Percentiles rank a stretch among this genome's conserved stretches.
phyloP scores from a whole-genome alignment of 2,888 invertebrate genomes.

The Clepsis dumicolana region DNA sequence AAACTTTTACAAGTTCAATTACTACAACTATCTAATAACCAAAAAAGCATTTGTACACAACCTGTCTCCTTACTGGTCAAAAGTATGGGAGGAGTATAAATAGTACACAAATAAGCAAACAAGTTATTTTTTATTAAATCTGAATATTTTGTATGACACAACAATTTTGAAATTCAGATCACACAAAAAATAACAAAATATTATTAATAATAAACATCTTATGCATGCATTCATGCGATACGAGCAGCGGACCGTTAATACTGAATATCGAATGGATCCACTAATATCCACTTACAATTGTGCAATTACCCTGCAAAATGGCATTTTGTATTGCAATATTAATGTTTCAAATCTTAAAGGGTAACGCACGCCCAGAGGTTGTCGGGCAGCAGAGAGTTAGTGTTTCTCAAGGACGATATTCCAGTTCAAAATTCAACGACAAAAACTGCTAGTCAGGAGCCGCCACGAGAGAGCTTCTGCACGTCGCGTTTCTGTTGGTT shows the following conservation, averaged over 20 bases:
- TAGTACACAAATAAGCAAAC: constrained; percentile 21
- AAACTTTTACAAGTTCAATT: not conserved
- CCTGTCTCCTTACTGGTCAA: constrained; percentile 15
- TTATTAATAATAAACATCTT: constrained; percentile 46
- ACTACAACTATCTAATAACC: not conserved
- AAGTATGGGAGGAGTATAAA: not conserved
- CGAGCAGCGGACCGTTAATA: constrained; percentile 50
- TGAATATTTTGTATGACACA: constrained; percentile 6
- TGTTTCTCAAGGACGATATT: constrained; percentile 31
- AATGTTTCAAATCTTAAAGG: not conserved
- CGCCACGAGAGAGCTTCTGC: constrained; percentile 28
- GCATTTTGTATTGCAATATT: not conserved
- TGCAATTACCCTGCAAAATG: not conserved
- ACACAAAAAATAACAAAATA: constrained; percentile 40
- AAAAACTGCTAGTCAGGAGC: constrained; percentile 42
- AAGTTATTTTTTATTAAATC: constrained; percentile 1
- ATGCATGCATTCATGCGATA: constrained; percentile 47
- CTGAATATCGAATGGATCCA: constrained; percentile 46
- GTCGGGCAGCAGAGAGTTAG: constrained; percentile 21
- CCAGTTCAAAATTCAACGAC: constrained; percentile 45
- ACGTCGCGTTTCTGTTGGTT: constrained; percentile 42
- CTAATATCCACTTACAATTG: constrained; percentile 42
- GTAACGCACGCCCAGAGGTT: constrained; percentile 3
- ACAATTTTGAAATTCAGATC: constrained; percentile 12
- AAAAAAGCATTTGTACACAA: constrained; percentile 21